phyloP scores from a whole-genome alignment of 2,888 invertebrate genomes.

The Lordiphosa andalusiaca region DNA sequence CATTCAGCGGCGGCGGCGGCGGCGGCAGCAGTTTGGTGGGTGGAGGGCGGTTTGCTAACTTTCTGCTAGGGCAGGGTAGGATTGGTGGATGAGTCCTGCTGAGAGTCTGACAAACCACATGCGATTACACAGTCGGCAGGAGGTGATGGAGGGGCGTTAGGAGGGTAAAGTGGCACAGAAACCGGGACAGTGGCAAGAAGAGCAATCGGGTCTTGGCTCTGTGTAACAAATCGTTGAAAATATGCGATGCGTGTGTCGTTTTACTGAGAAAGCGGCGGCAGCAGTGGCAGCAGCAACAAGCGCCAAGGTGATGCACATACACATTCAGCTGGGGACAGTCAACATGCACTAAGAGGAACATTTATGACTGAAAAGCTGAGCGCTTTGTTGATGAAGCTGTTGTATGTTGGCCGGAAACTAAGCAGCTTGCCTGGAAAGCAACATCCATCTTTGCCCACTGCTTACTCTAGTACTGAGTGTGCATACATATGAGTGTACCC shows the following conservation, averaged over 20 bases:
- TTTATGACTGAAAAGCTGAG: background rate
- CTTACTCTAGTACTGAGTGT: too few species aligned
- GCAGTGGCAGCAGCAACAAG: conserved; percentile 53
- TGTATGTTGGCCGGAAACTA: too few species aligned
- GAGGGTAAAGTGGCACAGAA: conserved; percentile 1
- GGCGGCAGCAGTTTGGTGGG: background rate
- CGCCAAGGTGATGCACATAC: conserved; percentile 43
- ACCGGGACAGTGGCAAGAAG: too few species aligned
- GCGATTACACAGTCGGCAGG: conserved; percentile 43
- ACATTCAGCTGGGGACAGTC: conserved; percentile 9
- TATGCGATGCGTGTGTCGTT: conserved; percentile 65
- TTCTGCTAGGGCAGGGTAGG: background rate
- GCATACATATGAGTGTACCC: too few species aligned
- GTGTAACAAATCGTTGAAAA: conserved; percentile 62
- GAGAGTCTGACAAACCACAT: conserved; percentile 61
- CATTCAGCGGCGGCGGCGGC: too few species aligned
- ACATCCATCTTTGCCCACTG: too few species aligned
- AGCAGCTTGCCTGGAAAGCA: too few species aligned
- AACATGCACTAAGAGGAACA: too few species aligned
- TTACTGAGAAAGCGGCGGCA: conserved; percentile 30
- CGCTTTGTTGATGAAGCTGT: background rate
- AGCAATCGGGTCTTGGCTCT: conserved; percentile 22
- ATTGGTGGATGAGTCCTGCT: background rate
- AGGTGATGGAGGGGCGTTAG: background rate
- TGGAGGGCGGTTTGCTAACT: background rate